Conservation (phyloP, 2,113 vertebrate species). For the Pluvialis apricaria region DNA sequence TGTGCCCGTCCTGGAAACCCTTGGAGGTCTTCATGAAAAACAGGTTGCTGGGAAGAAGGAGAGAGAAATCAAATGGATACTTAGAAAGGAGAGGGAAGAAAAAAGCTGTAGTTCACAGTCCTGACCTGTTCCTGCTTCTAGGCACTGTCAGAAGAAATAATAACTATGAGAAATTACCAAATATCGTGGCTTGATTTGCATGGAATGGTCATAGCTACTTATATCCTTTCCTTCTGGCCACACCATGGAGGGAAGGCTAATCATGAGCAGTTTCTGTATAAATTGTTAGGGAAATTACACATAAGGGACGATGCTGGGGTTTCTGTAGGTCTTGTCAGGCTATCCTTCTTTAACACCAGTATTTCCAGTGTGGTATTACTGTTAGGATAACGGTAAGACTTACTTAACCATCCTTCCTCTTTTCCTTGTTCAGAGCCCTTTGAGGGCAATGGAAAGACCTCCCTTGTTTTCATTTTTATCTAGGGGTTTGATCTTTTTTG, state of each 20-base stretch:
- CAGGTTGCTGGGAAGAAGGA: constrained; percentile 78
- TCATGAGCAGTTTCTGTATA: neutral
- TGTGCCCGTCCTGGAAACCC: constrained; percentile 89
- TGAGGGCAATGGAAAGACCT: neutral
- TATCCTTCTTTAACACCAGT: neutral
- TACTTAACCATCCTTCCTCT: neutral
- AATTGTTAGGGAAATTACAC: neutral
- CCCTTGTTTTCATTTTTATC: neutral
- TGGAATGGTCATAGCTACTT: neutral
- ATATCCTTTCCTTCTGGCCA: neutral
- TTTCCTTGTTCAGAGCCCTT: neutral
- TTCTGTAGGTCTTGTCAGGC: neutral
- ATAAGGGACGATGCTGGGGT: neutral
- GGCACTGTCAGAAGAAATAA: neutral
- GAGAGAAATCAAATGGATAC: neutral
- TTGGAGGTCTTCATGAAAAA: constrained; percentile 91
- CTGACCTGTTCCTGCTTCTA: neutral
- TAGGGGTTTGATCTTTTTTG: neutral
- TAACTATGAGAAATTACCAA: neutral
- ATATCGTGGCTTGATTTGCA: neutral
- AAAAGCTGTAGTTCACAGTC: neutral
- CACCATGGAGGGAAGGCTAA: neutral
- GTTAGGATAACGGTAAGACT: neutral
- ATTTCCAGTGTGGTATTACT: neutral
- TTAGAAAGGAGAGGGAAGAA: neutral